A percentile compares a stretch with the other conserved stretches of the same genome.
Evolutionary conservation across 1,140 invertebrate species (phyloP).

Genomic region (Nomia melanderi): DNA sequence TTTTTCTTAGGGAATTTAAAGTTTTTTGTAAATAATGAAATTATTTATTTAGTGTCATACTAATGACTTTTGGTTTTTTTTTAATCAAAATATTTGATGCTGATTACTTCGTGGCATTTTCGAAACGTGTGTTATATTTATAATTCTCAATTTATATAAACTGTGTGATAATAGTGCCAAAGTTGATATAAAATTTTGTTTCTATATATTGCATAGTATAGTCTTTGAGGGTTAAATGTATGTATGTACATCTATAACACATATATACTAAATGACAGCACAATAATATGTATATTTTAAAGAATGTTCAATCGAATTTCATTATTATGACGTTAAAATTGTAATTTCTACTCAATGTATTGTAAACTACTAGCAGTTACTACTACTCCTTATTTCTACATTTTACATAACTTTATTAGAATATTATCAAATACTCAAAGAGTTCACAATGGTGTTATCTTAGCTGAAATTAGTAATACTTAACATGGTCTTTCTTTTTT

Average conservation of each 20-base stretch:
- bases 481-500: conserved; percentile 1
- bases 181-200: neutral
- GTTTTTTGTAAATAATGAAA: neutral
- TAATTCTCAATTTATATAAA: neutral
- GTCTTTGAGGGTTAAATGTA: neutral
- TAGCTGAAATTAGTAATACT: neutral
- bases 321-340: neutral
- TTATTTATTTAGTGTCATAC: neutral
- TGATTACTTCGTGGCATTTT: too few relatives aligned
- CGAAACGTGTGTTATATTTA: too few relatives aligned
- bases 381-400: neutral
- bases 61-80: too few relatives aligned
- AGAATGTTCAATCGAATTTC: conserved; percentile 1
- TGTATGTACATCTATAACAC: conserved; percentile 11
- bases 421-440: conserved; percentile 7
- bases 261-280: conserved; percentile 30
- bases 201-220: neutral
- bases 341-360: neutral
- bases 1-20: neutral
- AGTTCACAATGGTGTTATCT: neutral
- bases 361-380: neutral
- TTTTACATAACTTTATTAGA: neutral
- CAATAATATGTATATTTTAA: conserved; percentile 29
- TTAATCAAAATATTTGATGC: too few relatives aligned
- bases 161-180: conserved; percentile 12